Percentiles rank a stretch among this genome's conserved stretches.
These are phyloP conservation scores for Melanogrammus aeglefinus DNA, from an alignment of 2,797 vertebrate species.

Conservation along the genomic window DNA sequence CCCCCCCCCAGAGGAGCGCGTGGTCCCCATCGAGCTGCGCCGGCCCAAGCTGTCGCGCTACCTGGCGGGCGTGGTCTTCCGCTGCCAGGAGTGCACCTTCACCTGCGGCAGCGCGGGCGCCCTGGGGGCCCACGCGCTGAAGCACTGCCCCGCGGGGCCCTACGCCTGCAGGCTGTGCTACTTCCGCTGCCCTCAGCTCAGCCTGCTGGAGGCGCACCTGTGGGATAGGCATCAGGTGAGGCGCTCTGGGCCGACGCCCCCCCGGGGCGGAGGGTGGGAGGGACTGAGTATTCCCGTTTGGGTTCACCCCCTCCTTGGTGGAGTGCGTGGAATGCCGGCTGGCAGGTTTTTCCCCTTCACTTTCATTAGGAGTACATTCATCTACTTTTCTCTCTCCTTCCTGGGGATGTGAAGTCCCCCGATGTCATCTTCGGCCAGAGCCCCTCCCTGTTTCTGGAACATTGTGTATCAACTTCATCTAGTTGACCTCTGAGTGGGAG, in stretches of 20 bases:
- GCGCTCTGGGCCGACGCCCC: too few relatives aligned
- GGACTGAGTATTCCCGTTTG: not conserved
- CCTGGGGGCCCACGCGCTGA: constrained; percentile 83
- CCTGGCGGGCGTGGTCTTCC: constrained; percentile 86
- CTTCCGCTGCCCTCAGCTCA: constrained; percentile 84
- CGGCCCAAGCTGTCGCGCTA: constrained; percentile 88
- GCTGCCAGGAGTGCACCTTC: constrained; percentile 93
- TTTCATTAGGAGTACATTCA: not conserved
- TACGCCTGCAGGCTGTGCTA: constrained; percentile 91
- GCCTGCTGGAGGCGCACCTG: constrained; percentile 86
- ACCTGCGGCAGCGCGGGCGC: constrained; percentile 84
- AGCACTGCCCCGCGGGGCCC: constrained; percentile 83
- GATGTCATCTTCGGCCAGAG: not conserved
- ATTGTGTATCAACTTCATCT: too few relatives aligned
- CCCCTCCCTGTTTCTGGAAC: too few relatives aligned
- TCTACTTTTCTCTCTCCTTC: not conserved
- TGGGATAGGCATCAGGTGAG: constrained; percentile 70
- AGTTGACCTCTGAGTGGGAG: too few relatives aligned
- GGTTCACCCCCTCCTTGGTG: not conserved
- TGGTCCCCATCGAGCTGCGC: constrained; percentile 88
- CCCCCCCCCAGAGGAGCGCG: constrained; percentile 80
- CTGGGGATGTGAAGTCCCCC: not conserved
- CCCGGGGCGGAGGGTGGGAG: not conserved
- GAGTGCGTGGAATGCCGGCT: not conserved
- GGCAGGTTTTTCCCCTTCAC: not conserved